Percentiles rank a stretch among this genome's conserved stretches.
phyloP scores from a whole-genome alignment of 2,113 vertebrate genomes.

The Anguilla rostrata region DNA sequence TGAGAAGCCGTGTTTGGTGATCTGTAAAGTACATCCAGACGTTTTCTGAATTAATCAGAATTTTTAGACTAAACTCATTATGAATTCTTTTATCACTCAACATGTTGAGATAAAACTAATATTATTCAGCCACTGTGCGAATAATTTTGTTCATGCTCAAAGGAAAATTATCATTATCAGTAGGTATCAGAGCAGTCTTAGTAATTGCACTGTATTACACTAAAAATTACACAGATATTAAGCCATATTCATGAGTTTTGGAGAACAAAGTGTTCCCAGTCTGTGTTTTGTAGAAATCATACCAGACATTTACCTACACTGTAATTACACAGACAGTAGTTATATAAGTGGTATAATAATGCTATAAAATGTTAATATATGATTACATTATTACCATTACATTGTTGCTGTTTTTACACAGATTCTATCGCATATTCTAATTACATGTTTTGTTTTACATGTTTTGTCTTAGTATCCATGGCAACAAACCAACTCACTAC shows the following conservation, averaged over 20 bases:
- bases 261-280: neutral
- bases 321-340: neutral
- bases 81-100: conserved; percentile 4
- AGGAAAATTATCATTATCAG: neutral
- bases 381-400: neutral
- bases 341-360: neutral
- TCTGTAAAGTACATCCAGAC: neutral
- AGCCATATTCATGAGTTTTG: neutral
- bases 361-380: neutral
- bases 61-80: neutral
- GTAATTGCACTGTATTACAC: neutral
- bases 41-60: neutral
- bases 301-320: neutral
- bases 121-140: neutral
- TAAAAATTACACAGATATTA: neutral
- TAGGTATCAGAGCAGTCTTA: neutral
- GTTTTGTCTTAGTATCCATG: too few species aligned
- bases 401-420: too few species aligned
- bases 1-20: neutral
- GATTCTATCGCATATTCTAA: too few species aligned
- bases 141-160: neutral
- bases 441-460: too few species aligned
- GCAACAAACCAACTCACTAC: too few species aligned
- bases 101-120: neutral
- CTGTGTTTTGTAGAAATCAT: neutral